These are phyloP conservation scores for Cheirogaleus major DNA, from an alignment of 2,797 vertebrate species.

Conservation along the genomic window DNA sequence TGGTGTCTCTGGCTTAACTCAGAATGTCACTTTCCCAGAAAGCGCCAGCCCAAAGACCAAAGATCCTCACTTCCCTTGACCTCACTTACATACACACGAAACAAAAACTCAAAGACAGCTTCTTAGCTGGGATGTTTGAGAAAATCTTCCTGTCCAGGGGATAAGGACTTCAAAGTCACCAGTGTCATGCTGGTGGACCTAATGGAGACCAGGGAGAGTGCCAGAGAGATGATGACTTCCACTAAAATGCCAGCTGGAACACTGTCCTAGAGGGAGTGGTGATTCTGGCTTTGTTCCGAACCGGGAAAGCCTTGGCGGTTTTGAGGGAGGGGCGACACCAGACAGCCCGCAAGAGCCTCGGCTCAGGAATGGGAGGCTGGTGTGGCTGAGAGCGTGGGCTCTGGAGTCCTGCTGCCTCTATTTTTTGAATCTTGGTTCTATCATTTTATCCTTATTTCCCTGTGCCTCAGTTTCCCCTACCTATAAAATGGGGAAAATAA, in stretches of 20 bases:
- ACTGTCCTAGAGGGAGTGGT: neutral
- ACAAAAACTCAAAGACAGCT: neutral
- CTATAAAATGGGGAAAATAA: neutral
- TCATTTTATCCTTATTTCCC: neutral
- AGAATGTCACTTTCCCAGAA: neutral
- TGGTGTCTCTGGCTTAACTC: neutral
- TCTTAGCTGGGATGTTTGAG: neutral
- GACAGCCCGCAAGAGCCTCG: neutral
- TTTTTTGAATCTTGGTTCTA: neutral
- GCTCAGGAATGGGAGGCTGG: neutral
- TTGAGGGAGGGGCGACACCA: neutral
- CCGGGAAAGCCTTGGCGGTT: neutral
- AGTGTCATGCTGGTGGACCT: neutral
- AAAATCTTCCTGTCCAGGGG: neutral
- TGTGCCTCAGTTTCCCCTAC: neutral
- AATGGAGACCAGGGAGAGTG: neutral
- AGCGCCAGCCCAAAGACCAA: neutral
- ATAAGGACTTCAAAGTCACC: neutral
- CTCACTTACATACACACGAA: neutral
- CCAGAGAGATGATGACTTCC: neutral
- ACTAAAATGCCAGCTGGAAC: neutral
- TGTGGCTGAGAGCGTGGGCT: neutral
- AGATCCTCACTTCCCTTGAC: neutral
- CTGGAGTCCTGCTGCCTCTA: neutral
- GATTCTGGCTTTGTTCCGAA: neutral